Evolutionary conservation across 2,797 vertebrate species (phyloP).

Genomic region (Calcarius lapponicus): DNA sequence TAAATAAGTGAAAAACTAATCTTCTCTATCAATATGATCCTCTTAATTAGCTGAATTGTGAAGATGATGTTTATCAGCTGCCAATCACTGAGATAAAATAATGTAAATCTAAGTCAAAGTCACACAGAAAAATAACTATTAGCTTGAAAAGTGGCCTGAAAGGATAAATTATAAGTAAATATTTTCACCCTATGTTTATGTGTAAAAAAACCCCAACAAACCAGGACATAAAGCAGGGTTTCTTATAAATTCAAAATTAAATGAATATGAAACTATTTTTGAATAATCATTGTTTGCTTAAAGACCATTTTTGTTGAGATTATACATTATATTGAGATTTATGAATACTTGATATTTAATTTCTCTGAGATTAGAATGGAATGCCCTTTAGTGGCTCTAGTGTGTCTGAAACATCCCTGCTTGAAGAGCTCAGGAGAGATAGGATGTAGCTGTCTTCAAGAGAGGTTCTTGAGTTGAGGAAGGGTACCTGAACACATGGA

Average conservation of each 20-base stretch:
- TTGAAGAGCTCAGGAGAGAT: neutral
- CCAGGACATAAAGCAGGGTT: fast-evolving
- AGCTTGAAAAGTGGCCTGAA: neutral
- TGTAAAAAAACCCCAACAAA: neutral
- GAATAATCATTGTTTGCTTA: neutral
- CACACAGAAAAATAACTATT: neutral
- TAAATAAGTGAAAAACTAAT: neutral
- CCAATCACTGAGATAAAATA: neutral
- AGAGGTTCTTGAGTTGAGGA: neutral
- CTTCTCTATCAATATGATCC: neutral
- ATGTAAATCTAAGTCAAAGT: neutral
- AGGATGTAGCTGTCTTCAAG: neutral
- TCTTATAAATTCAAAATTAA: neutral
- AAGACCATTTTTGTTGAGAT: neutral
- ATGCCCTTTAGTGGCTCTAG: neutral
- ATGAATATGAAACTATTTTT: neutral
- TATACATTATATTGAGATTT: neutral
- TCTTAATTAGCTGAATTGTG: neutral
- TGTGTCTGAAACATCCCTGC: neutral
- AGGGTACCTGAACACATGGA: neutral
- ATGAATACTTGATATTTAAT: neutral
- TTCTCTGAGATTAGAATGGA: neutral
- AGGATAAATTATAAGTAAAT: neutral
- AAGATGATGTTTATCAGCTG: neutral
- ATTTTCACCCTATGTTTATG: neutral